Conservation (phyloP, 2,797 vertebrate genomes). For the Cynodonichthys magdalenae region DNA sequence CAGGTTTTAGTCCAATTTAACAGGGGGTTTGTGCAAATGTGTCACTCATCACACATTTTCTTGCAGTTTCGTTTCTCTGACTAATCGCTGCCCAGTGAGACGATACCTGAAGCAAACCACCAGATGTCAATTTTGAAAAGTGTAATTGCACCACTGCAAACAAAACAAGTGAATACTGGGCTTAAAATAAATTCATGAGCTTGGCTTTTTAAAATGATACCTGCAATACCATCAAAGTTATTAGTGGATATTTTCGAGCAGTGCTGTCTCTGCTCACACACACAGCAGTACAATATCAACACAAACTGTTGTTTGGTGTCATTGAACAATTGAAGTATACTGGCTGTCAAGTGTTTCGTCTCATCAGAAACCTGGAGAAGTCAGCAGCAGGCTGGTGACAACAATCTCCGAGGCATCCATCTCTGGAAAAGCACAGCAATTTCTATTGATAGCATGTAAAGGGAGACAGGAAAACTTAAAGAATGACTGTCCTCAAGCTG, state of each 20-base stretch:
- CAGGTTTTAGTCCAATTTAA: too few relatives aligned
- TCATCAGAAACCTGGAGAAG: constrained; percentile 71
- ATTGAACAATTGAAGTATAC: constrained; percentile 74
- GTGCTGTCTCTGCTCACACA: constrained; percentile 3
- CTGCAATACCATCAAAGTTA: constrained; percentile 1
- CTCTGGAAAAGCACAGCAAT: constrained; percentile 70
- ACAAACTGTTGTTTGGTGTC: constrained; percentile 56
- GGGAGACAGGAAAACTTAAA: constrained; percentile 75
- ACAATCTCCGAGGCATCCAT: constrained; percentile 78
- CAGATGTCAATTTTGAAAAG: too few relatives aligned
- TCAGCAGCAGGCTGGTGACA: constrained; percentile 68
- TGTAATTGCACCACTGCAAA: too few relatives aligned
- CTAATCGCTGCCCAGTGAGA: too few relatives aligned
- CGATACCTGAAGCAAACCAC: too few relatives aligned
- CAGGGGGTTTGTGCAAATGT: too few relatives aligned
- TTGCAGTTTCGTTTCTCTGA: too few relatives aligned
- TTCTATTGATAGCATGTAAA: constrained; percentile 78
- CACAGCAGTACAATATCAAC: constrained; percentile 55
- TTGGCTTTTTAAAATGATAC: neutral
- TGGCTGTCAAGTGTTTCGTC: constrained; percentile 63
- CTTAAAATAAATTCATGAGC: too few relatives aligned
- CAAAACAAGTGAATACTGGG: too few relatives aligned
- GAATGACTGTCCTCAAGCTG: constrained; percentile 69
- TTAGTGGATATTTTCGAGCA: constrained; percentile 12
- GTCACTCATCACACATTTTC: too few relatives aligned